phyloP scores from a whole-genome alignment of 2,888 invertebrate species.

The Lordiphosa fenestrarum region DNA sequence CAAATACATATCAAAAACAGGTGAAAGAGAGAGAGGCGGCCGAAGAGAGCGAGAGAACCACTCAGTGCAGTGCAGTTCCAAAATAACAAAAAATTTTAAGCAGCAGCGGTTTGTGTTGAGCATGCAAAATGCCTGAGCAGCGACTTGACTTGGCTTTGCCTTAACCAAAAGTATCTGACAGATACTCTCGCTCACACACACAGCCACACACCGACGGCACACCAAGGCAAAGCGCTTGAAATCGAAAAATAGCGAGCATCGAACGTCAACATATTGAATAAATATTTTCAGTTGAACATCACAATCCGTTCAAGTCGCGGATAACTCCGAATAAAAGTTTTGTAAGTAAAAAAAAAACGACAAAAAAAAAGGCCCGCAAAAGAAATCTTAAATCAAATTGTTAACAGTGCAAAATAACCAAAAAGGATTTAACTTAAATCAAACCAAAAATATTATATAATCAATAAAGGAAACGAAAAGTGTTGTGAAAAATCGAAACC shows the following conservation, averaged over 20 bases:
- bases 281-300: constrained; percentile 81
- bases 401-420: constrained; percentile 23
- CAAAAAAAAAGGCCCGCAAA: constrained; percentile 2
- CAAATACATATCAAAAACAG: constrained; percentile 9
- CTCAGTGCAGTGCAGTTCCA: constrained; percentile 54
- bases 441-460: not conserved
- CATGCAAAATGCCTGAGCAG: no score
- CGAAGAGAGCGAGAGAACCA: constrained; percentile 14
- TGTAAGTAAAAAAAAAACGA: constrained; percentile 75
- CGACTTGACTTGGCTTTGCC: constrained; percentile 17
- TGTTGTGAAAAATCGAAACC: constrained; percentile 37
- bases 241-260: constrained; percentile 71
- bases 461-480: constrained; percentile 24
- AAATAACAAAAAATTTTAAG: constrained; percentile 40
- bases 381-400: constrained; percentile 10
- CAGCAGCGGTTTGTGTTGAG: constrained; percentile 28
- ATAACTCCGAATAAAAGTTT: constrained; percentile 81
- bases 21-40: constrained; percentile 28
- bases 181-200: constrained; percentile 40
- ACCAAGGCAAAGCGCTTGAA: constrained; percentile 45
- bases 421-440: not conserved
- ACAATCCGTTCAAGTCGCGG: constrained; percentile 82
- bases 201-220: constrained; percentile 32
- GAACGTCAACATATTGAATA: constrained; percentile 79
- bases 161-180: constrained; percentile 53